Evolutionary conservation across 1,140 invertebrate genomes (phyloP).

Genomic region (Drosophila subpulchrella): DNA sequence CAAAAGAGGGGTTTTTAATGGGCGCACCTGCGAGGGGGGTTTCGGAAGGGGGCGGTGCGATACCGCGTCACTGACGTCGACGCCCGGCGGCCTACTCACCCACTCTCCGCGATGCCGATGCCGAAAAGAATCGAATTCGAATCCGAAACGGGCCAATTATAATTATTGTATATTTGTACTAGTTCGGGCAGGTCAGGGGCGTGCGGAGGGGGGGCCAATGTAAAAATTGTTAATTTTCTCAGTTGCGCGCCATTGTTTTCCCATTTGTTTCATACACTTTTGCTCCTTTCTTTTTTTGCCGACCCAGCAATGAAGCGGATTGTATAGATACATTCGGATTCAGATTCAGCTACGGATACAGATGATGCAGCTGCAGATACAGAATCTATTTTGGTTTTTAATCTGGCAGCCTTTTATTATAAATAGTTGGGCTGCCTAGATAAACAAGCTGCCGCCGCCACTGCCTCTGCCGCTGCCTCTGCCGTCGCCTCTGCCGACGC

Average conservation of each 20-base stretch:
- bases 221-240: conserved; percentile 50
- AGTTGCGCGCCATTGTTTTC: conserved; percentile 46
- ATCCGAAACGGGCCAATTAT: conserved; percentile 61
- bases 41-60: too few relatives aligned
- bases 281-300: neutral
- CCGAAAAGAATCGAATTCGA: conserved; percentile 57
- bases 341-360: conserved; percentile 28
- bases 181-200: neutral
- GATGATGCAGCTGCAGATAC: conserved; percentile 50
- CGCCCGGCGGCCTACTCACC: too few relatives aligned
- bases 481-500: neutral
- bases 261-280: conserved; percentile 1
- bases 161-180: conserved; percentile 73
- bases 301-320: conserved; percentile 25
- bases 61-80: too few relatives aligned
- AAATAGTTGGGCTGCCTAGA: conserved; percentile 76
- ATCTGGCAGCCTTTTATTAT: conserved; percentile 75
- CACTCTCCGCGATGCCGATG: too few relatives aligned
- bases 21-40: conserved; percentile 12
- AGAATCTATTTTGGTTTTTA: conserved; percentile 72
- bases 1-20: conserved; percentile 56
- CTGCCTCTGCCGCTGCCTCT: neutral
- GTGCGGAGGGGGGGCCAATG: conserved; percentile 1
- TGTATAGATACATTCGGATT: conserved; percentile 53
- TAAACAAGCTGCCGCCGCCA: conserved; percentile 50